phyloP scores from a whole-genome alignment of 2,113 vertebrate genomes.

The Mastomys natalensis region DNA sequence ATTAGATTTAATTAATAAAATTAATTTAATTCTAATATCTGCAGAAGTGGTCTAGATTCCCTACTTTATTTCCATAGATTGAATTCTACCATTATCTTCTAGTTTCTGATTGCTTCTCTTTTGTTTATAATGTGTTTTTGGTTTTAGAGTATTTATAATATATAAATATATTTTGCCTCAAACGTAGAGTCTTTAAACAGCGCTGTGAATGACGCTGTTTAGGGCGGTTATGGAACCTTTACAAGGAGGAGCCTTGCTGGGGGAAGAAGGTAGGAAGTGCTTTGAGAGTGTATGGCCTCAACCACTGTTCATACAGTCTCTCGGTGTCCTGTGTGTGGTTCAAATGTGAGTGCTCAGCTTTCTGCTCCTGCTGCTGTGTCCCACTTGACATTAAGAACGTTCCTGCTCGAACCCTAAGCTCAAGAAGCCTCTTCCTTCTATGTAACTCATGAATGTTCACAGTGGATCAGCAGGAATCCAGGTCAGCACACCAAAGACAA shows the following conservation, averaged over 20 bases:
- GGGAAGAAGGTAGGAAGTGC: no score
- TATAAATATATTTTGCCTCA: background rate
- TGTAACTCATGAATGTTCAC: no score
- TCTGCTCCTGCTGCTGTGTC: background rate
- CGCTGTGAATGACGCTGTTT: background rate
- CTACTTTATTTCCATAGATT: background rate
- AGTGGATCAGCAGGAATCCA: background rate
- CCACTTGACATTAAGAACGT: rapidly evolving
- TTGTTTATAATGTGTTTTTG: background rate
- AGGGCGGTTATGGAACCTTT: background rate
- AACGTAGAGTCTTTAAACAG: background rate
- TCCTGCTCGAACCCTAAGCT: background rate
- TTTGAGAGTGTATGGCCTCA: background rate
- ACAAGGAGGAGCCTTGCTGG: background rate
- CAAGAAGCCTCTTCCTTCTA: background rate
- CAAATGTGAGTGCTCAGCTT: background rate
- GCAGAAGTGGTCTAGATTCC: background rate
- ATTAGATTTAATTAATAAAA: background rate
- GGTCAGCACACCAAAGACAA: background rate
- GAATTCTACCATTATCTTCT: no score
- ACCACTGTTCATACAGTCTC: no score
- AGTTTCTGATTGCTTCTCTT: background rate
- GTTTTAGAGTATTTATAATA: background rate
- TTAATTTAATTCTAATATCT: background rate
- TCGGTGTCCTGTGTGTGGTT: background rate